These are phyloP conservation scores for Manis pentadactyla DNA, from an alignment of 2,797 vertebrate species.

Conservation along the genomic window DNA sequence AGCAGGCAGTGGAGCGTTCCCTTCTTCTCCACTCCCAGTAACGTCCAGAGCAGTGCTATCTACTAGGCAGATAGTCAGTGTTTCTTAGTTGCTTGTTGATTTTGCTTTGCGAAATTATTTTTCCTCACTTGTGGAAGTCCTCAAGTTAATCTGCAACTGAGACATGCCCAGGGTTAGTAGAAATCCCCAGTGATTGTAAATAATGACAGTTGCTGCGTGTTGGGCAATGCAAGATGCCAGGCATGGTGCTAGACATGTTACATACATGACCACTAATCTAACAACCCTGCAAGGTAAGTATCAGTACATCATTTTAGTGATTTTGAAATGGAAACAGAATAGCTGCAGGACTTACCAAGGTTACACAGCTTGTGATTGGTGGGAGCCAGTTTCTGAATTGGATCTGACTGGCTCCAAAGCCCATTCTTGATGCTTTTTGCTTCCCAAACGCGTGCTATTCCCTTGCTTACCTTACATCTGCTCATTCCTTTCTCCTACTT, in stretches of 20 bases:
- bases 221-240: neutral
- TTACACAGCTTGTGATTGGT: neutral
- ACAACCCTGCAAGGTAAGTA: neutral
- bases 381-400: neutral
- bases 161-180: neutral
- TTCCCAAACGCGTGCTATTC: neutral
- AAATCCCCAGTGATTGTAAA: constrained; percentile 24
- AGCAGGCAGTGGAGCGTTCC: neutral
- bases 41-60: neutral
- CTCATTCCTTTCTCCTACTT: constrained; percentile 5
- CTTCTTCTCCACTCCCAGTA: neutral
- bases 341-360: neutral
- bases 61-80: neutral
- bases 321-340: neutral
- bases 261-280: neutral
- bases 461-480: neutral
- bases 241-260: neutral
- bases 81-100: neutral
- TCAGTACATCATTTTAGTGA: neutral
- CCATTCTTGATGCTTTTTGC: neutral
- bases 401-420: neutral
- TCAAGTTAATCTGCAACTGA: constrained; percentile 23
- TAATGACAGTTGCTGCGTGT: neutral
- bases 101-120: constrained; percentile 39
- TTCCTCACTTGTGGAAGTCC: neutral